Evolutionary conservation across 2,797 vertebrate species (phyloP), one percentile per base, ranked within the genome.

Genomic region (Rhinella marina): DNA sequence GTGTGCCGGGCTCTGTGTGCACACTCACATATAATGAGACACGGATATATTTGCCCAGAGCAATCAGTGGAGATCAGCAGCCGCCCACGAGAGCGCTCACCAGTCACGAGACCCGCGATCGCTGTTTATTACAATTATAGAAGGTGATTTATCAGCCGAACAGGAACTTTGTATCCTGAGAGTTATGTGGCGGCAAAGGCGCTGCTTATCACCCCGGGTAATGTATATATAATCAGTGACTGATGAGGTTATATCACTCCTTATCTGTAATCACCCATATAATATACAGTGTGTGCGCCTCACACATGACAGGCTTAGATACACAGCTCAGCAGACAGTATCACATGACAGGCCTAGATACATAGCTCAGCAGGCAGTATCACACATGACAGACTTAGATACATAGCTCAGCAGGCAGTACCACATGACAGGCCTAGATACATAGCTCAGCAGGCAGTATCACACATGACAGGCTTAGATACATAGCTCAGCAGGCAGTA

Each of bases 111-210:
- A 50, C 54, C 54, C 12, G 56, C 29, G 27, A 59, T 72, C 8
- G 14, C 9, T 75, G 76, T 84, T 88, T 88, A 68, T 61, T 84
- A 72, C 41, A 77, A 80, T 88, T 80, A 64, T 27, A n/a, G 23
- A 7, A 19, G 75, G 70, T 79, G 12, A 82, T 87, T 75, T 72
- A 29, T 87, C 86, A 81, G 62, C n/a, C n/a, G 81, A 13, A 68
- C 23, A 57, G 66, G 56, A 78, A 78, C 59, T 86, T 62, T 75
- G 48, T 70, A 70, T 70, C 81, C 48, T 54, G 48, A 70, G 56
- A 29, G 70, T 82, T 70, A 66, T 66, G 16, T 52, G 50, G 62
- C 17, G 48, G 25, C 21, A 59, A 17, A 19, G 29, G 41, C 21
- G 29, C 1, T 29, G 25, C 68, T 72, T 72, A 72, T 72, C 68